These are phyloP conservation scores for Phenacoccus solenopsis DNA, from an alignment of 1,140 invertebrate species.

Conservation along the genomic window DNA sequence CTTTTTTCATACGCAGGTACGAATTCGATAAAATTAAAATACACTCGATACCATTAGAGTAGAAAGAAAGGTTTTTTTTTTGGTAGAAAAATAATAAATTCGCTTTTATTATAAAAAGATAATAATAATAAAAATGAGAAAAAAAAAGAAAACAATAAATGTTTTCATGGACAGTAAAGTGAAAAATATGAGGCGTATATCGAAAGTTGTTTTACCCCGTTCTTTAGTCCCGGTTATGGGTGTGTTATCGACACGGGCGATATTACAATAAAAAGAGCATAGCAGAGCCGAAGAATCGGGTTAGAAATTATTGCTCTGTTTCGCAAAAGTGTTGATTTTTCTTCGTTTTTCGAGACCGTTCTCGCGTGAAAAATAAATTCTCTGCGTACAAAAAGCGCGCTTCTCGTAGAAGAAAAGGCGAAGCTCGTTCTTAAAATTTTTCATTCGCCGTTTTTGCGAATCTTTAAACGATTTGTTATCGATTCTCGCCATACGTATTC, in stretches of 20 bases:
- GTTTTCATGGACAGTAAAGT: background rate
- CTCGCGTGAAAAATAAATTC: background rate
- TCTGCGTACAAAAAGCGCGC: background rate
- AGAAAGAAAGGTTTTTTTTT: background rate
- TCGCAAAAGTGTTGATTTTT: background rate
- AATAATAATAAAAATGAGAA: background rate
- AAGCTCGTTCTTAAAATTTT: background rate
- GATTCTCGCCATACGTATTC: background rate
- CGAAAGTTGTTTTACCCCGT: background rate
- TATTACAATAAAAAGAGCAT: background rate
- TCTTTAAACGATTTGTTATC: background rate
- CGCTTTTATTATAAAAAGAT: background rate
- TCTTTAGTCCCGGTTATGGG: background rate
- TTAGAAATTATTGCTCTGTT: background rate
- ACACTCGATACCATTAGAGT: background rate
- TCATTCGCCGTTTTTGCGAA: background rate
- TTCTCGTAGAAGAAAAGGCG: background rate
- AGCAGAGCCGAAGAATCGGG: background rate
- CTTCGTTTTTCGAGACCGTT: background rate
- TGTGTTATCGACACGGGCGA: background rate
- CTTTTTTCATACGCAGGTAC: background rate
- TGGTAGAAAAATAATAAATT: background rate
- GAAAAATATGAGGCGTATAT: background rate
- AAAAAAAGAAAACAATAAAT: slow-evolving; percentile 4
- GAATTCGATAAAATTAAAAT: background rate